These are phyloP conservation scores for sheep (Ovis aries) DNA, from an alignment of 2,113 vertebrate species.

Conservation along the genomic window DNA sequence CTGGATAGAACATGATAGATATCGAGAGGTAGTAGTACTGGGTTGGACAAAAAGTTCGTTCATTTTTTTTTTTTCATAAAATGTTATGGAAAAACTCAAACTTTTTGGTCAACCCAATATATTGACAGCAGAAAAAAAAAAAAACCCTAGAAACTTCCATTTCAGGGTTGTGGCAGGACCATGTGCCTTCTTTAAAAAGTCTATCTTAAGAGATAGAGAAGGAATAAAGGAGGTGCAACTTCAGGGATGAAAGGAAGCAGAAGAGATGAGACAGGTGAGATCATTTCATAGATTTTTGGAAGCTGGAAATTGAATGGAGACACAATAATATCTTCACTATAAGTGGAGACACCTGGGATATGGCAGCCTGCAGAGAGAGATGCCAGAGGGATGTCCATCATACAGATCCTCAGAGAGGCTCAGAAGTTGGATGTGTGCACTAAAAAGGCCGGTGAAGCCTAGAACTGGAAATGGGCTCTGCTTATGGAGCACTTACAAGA, in stretches of 20 bases:
- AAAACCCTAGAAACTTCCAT: neutral
- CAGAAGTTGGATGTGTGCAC: neutral
- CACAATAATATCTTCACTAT: neutral
- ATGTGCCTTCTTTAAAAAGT: neutral
- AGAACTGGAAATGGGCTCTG: neutral
- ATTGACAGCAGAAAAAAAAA: neutral
- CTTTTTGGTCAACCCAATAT: neutral
- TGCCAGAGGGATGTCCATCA: neutral
- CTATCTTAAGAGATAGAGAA: neutral
- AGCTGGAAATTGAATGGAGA: neutral
- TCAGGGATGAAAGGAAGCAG: neutral
- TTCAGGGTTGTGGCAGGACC: neutral
- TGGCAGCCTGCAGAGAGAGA: neutral
- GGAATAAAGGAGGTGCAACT: neutral
- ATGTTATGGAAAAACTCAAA: neutral
- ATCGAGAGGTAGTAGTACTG: accelerated
- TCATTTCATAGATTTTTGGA: neutral
- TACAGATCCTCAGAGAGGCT: neutral
- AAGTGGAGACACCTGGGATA: neutral
- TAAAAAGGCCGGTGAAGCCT: neutral
- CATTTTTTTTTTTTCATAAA: neutral
- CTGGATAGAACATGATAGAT: neutral
- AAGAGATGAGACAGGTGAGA: neutral
- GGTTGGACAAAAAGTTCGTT: neutral
- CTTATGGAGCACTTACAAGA: accelerated